phyloP scores from a whole-genome alignment of 1,140 invertebrate genomes.

The Metaphire vulgaris region DNA sequence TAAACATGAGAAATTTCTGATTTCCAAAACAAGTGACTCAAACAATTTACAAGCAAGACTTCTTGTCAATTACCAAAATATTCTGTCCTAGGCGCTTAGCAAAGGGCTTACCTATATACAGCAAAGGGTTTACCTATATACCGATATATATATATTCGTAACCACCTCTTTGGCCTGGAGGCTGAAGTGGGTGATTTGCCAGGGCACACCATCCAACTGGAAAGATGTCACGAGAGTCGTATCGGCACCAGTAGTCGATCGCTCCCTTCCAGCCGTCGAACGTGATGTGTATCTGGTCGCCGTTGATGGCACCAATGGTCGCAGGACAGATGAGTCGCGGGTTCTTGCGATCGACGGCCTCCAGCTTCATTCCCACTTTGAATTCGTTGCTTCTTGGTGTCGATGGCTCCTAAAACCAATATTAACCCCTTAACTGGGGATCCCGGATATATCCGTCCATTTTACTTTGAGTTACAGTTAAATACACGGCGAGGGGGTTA shows the following conservation, averaged over 20 bases:
- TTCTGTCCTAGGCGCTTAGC: too few species aligned
- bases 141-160: conserved; percentile 58
- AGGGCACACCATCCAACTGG: conserved; percentile 92
- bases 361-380: conserved; percentile 82
- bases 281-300: conserved; percentile 86
- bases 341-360: conserved; percentile 96
- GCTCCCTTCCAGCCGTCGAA: conserved; percentile 97
- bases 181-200: conserved; percentile 86
- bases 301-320: conserved; percentile 81
- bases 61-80: too few species aligned
- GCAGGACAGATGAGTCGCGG: conserved; percentile 91
- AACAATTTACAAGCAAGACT: too few species aligned
- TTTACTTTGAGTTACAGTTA: too few species aligned
- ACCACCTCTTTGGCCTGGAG: conserved; percentile 79
- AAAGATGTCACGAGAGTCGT: conserved; percentile 89
- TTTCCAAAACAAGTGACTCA: too few species aligned
- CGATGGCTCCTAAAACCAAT: conserved; percentile 61
- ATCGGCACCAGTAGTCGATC: conserved; percentile 94
- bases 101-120: too few species aligned
- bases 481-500: too few species aligned
- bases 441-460: too few species aligned
- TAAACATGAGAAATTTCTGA: too few species aligned
- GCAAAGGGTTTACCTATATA: too few species aligned
- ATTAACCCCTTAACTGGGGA: too few species aligned
- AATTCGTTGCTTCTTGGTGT: conserved; percentile 73